phyloP scores from a whole-genome alignment of 2,113 vertebrate genomes.

The Charina bottae region DNA sequence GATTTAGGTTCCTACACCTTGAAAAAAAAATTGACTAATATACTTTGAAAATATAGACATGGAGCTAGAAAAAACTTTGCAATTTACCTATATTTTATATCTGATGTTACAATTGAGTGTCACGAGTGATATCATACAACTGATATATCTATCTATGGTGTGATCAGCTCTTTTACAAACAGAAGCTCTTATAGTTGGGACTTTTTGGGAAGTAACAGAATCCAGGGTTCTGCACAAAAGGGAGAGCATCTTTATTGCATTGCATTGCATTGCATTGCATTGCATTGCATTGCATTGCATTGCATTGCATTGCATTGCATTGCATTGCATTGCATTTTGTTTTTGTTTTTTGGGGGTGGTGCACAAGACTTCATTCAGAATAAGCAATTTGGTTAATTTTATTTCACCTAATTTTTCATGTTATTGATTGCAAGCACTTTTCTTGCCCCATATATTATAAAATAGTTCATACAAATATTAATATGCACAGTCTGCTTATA shows the following conservation, averaged over 20 bases:
- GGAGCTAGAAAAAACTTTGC: neutral
- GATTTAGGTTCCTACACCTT: neutral
- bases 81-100: neutral
- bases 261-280: neutral
- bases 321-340: neutral
- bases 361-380: neutral
- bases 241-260: accelerated
- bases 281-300: neutral
- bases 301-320: neutral
- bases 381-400: neutral
- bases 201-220: neutral
- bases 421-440: neutral
- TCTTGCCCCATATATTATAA: neutral
- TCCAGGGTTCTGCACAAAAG: neutral
- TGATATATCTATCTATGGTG: neutral
- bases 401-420: neutral
- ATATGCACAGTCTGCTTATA: neutral
- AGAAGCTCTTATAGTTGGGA: neutral
- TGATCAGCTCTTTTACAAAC: neutral
- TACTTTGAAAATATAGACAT: neutral
- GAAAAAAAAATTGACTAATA: neutral
- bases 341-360: neutral
- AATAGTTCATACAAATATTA: neutral
- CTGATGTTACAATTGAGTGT: conserved; percentile 11
- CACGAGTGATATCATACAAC: conserved; percentile 1